Evolutionary conservation across 2,113 vertebrate genomes (phyloP), one percentile per base, ranked within the genome.

Genomic region (Osmerus eperlanus): DNA sequence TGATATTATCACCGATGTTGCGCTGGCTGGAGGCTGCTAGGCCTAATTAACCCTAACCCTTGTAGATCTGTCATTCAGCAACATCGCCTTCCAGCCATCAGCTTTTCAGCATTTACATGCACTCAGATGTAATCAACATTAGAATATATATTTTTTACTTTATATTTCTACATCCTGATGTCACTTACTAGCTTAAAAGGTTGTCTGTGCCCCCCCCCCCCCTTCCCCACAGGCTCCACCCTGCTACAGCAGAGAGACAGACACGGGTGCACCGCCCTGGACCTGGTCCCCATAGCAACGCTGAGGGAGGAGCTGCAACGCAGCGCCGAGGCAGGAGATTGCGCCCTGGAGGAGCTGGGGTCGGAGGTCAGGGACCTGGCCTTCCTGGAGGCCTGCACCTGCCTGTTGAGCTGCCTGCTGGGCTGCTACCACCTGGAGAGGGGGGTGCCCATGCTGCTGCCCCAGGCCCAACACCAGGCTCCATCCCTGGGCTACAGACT

Each of bases 171-270:
- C 16, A 3, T 55, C 16, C 53, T 3, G 53, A 55, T 13, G 13
- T 55, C 8, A 55, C 8, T 13, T 56, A 18, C 14, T 2, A 18
- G 3, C n/a, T 3, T 18, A 56, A n/a, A 65, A 65, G 64, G 64
- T 65, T 7, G 47, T 47, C 18, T 28, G 14, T 41, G 15, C 32
- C 15, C 62, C 25, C 13, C 54, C 60, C 2, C 8, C 1, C 12
- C 4, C 74, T 84, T 84, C 82, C 56, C 73, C 72, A 63, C 86
- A 99, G 97, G 97, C 75, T 92, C 94, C 14, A 64, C 80, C 65
- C 92, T 98, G 78, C 88, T 98, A 53, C 90, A 91, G 78, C 92
- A 94, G 72, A 92, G 81, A 13, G 91, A 95, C 75, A 66, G 67
- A 61, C 4, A 73, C 0, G 93, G 93, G 8, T 89, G 80, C 23